phyloP scores from a whole-genome alignment of 2,797 vertebrate genomes.

The Fistularia tabacaria region DNA sequence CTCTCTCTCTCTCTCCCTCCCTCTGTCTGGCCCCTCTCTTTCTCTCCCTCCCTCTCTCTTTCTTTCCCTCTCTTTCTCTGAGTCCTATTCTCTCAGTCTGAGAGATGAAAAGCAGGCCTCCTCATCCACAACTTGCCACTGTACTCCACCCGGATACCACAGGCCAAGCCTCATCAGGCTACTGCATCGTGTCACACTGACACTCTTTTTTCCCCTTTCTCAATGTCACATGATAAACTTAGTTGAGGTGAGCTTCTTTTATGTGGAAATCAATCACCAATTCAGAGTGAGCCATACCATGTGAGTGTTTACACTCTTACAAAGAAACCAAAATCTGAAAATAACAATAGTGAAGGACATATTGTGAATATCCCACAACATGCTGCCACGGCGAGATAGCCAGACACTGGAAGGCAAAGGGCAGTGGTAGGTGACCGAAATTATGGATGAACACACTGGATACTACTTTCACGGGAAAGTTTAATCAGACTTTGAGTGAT shows the following conservation, averaged over 20 bases:
- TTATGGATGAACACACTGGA: slow-evolving; percentile 30
- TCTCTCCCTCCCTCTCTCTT: slow-evolving; percentile 27
- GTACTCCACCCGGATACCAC: slow-evolving; percentile 58
- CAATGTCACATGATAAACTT: slow-evolving; percentile 4
- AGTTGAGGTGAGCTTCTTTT: background rate
- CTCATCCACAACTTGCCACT: slow-evolving; percentile 51
- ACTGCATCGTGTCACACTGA: slow-evolving; percentile 51
- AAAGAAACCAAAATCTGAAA: slow-evolving; percentile 21
- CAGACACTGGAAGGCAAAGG: slow-evolving; percentile 21
- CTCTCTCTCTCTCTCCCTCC: slow-evolving; percentile 16
- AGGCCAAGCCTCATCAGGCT: slow-evolving; percentile 64
- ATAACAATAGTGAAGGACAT: slow-evolving; percentile 24
- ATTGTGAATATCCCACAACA: slow-evolving; percentile 41
- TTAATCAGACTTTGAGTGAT: slow-evolving; percentile 57
- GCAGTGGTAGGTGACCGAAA: slow-evolving; percentile 28
- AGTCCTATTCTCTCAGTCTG: slow-evolving; percentile 36
- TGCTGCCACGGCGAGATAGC: slow-evolving; percentile 14
- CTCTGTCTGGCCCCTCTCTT: slow-evolving; percentile 21
- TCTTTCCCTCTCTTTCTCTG: slow-evolving; percentile 28
- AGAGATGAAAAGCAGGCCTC: slow-evolving; percentile 70
- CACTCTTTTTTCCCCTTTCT: slow-evolving; percentile 13
- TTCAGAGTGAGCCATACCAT: background rate
- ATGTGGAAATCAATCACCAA: slow-evolving; percentile 12
- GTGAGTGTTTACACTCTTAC: slow-evolving; percentile 18
- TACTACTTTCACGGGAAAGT: slow-evolving; percentile 33